Evolutionary conservation across 1,140 invertebrate species (phyloP).

Genomic region (Aphelenchoides fujianensis): DNA sequence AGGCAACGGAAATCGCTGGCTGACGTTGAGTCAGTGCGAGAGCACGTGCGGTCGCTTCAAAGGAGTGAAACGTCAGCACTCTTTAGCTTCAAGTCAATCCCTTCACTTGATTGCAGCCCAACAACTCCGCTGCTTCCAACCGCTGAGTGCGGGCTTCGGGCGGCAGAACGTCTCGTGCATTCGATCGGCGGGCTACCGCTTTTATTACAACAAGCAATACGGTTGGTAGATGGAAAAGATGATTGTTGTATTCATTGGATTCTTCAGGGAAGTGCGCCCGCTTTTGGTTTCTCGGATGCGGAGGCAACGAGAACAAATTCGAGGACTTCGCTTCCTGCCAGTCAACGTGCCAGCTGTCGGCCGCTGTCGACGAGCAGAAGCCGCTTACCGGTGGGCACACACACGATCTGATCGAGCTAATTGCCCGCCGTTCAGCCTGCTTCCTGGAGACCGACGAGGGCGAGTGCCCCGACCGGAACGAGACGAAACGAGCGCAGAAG

Average conservation of each 20-base stretch:
- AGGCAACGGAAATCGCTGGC: constrained; percentile 55
- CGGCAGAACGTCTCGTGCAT: constrained; percentile 45
- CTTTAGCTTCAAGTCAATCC: too few species aligned
- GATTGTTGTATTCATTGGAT: not conserved
- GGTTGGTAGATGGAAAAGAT: constrained; percentile 29
- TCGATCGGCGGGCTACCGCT: constrained; percentile 45
- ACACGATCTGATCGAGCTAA: too few species aligned
- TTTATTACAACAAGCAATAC: constrained; percentile 53
- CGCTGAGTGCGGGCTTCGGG: constrained; percentile 48
- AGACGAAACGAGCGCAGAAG: constrained; percentile 32
- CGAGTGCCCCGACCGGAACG: constrained; percentile 31
- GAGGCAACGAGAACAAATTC: constrained; percentile 53
- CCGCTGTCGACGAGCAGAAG: too few species aligned
- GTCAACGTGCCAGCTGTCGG: too few species aligned
- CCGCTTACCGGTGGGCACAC: too few species aligned
- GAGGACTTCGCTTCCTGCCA: constrained; percentile 38
- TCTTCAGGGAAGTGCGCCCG: constrained; percentile 44
- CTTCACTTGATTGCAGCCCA: constrained; percentile 30
- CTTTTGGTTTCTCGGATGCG: constrained; percentile 57
- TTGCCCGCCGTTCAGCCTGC: constrained; percentile 44
- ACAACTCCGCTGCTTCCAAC: constrained; percentile 47
- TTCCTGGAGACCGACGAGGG: constrained; percentile 41
- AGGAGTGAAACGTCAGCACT: constrained; percentile 14
- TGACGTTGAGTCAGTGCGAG: constrained; percentile 50
- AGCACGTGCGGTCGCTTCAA: constrained; percentile 38